A percentile compares a stretch with the other conserved stretches of the same genome.
Conservation (phyloP, 2,797 vertebrate species). For the Avahi laniger region DNA sequence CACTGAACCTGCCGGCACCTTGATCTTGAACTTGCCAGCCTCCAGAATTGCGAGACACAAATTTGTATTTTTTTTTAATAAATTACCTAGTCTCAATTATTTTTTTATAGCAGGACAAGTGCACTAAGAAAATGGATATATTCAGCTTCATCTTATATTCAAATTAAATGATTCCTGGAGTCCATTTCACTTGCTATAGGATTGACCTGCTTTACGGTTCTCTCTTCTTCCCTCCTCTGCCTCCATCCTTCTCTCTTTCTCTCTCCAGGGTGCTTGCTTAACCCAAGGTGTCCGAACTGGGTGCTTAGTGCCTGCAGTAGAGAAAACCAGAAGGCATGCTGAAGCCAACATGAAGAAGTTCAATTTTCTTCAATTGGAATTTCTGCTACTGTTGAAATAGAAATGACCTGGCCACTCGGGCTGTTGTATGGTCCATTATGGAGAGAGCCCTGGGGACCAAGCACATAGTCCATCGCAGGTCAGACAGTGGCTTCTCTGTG, state of each 20-base stretch:
- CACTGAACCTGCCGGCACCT: neutral
- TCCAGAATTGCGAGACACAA: neutral
- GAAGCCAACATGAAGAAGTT: neutral
- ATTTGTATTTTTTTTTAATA: neutral
- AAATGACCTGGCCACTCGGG: neutral
- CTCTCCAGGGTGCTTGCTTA: neutral
- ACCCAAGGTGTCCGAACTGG: neutral
- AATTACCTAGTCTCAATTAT: neutral
- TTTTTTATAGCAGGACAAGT: neutral
- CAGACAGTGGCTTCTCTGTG: neutral
- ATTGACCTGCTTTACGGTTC: neutral
- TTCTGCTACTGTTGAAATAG: neutral
- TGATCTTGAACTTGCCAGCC: too few species aligned
- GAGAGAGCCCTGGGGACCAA: neutral
- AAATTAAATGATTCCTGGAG: neutral
- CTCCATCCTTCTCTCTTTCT: neutral
- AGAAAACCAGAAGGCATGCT: neutral
- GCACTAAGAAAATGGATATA: neutral
- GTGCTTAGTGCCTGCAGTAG: neutral
- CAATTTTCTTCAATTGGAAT: neutral
- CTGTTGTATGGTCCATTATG: fast-evolving
- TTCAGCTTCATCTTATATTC: neutral
- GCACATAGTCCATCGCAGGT: neutral
- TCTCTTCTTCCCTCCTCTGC: fast-evolving
- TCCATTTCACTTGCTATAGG: neutral